Evolutionary conservation across 2,888 invertebrate species (phyloP).

Genomic region (Adela reaumurella): DNA sequence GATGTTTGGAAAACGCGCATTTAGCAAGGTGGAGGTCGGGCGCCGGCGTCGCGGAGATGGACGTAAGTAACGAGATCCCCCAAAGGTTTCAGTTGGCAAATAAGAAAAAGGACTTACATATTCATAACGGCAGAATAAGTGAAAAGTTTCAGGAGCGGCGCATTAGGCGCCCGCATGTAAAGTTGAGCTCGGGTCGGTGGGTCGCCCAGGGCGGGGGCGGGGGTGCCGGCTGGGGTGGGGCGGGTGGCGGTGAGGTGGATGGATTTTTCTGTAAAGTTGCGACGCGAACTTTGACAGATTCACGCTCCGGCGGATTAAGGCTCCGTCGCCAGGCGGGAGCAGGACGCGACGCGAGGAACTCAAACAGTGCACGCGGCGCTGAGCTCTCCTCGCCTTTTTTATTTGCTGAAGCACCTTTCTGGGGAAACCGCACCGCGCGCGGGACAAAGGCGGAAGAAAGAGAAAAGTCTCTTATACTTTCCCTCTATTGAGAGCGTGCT

Average conservation of each 20-base stretch:
- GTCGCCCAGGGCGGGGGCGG: neutral
- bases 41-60: too few species aligned
- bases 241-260: neutral
- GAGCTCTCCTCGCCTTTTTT: neutral
- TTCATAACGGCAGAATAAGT: neutral
- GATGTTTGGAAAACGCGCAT: too few species aligned
- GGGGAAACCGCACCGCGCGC: neutral
- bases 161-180: neutral
- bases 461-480: neutral
- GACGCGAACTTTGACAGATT: neutral
- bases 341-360: neutral
- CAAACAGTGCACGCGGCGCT: neutral
- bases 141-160: neutral
- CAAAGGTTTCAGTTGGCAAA: neutral
- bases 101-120: neutral
- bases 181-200: neutral
- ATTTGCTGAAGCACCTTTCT: neutral
- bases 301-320: neutral
- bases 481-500: neutral
- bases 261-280: neutral
- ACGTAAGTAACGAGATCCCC: neutral
- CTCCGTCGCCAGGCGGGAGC: neutral
- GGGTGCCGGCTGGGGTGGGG: too few species aligned
- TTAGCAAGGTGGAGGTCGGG: too few species aligned
- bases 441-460: neutral